These are phyloP conservation scores for Drosophila infuscata DNA, from an alignment of 2,888 invertebrate species.

Conservation along the genomic window DNA sequence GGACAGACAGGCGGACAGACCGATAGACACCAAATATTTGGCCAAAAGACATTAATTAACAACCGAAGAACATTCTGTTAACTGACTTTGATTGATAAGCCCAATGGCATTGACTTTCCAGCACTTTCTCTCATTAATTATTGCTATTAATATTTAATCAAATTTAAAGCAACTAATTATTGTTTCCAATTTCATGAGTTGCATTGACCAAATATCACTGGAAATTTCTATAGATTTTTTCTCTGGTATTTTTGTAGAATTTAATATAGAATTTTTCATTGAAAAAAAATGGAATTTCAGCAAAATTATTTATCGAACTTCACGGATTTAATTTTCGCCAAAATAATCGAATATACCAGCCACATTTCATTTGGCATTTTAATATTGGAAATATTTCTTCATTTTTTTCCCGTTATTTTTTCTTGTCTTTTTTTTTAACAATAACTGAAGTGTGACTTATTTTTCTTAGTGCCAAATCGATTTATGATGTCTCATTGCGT, in stretches of 20 bases:
- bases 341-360: neutral
- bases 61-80: slow-evolving; percentile 15
- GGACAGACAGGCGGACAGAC: neutral
- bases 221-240: neutral
- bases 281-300: neutral
- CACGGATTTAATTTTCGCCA: neutral
- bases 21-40: neutral
- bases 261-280: neutral
- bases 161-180: neutral
- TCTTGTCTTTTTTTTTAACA: neutral
- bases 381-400: neutral
- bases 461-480: neutral
- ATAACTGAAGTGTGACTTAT: neutral
- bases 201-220: neutral
- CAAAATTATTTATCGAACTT: neutral
- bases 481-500: slow-evolving; percentile 1
- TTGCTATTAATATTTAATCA: neutral
- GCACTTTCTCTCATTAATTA: neutral
- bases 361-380: neutral
- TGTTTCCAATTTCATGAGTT: neutral
- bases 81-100: slow-evolving; percentile 26
- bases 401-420: no score
- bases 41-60: slow-evolving; percentile 30
- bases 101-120: neutral
- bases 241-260: neutral